phyloP scores from a whole-genome alignment of 2,113 vertebrate species.

The Muntiacus muntjak region DNA sequence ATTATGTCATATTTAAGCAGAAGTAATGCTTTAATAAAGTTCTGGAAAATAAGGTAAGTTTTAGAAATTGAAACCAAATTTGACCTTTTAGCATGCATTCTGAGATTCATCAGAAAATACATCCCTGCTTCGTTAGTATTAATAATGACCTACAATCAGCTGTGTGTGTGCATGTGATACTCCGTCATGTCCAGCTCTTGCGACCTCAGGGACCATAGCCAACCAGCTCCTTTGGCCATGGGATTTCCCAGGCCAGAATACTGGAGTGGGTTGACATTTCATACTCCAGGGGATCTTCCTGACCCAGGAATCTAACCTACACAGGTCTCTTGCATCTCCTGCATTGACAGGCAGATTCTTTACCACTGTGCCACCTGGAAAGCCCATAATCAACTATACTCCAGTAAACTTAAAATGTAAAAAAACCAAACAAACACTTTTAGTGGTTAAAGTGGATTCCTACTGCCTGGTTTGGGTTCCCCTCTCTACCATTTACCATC shows the following conservation, averaged over 20 bases:
- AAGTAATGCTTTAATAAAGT: background rate
- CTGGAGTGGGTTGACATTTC: background rate
- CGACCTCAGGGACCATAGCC: background rate
- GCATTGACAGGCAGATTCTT: background rate
- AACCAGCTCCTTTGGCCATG: background rate
- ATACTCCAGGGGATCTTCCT: background rate
- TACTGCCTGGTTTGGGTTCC: background rate
- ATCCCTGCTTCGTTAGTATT: background rate
- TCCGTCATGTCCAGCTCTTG: background rate
- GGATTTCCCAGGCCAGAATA: background rate
- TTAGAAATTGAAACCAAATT: background rate
- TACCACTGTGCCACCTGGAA: background rate
- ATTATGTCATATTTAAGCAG: background rate
- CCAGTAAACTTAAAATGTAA: background rate
- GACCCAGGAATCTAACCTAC: background rate
- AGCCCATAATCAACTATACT: background rate
- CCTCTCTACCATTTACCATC: background rate
- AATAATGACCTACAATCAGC: background rate
- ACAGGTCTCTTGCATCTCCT: background rate
- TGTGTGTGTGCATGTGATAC: background rate
- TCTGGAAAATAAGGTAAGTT: background rate
- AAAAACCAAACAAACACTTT: background rate
- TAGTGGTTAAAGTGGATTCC: background rate
- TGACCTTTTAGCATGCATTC: background rate
- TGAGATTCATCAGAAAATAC: background rate